Percentiles rank a stretch among this genome's conserved stretches.
phyloP scores from a whole-genome alignment of 2,797 vertebrate species.

The Harpagifer antarcticus region DNA sequence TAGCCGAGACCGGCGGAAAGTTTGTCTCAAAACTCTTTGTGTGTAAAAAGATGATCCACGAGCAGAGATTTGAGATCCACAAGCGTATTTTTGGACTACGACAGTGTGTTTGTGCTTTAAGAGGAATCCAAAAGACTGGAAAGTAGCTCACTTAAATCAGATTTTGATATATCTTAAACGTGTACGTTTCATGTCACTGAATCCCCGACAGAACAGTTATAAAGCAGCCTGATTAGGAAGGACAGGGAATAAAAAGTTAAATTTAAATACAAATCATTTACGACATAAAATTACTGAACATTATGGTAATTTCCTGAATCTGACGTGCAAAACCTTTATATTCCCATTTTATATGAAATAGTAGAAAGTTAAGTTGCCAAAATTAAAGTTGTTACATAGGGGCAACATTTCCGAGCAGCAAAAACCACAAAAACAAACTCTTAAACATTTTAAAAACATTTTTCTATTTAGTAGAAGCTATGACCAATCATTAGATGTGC shows the following conservation, averaged over 20 bases:
- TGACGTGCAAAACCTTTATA: background rate
- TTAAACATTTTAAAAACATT: background rate
- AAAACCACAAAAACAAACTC: background rate
- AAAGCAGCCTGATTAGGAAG: background rate
- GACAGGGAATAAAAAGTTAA: background rate
- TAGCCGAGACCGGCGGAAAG: too few relatives aligned
- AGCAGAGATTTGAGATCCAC: too few relatives aligned
- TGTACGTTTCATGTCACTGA: constrained; percentile 19
- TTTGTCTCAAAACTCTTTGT: too few relatives aligned
- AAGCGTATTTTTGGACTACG: too few relatives aligned
- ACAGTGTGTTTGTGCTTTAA: too few relatives aligned
- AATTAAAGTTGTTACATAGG: background rate
- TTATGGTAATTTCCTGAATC: background rate
- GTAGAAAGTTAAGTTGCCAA: background rate
- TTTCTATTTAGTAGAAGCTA: background rate
- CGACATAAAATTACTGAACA: background rate
- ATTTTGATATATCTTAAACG: background rate
- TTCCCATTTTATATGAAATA: background rate
- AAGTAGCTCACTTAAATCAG: constrained; percentile 8
- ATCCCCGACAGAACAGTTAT: background rate
- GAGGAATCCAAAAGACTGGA: too few relatives aligned
- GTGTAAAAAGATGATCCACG: too few relatives aligned
- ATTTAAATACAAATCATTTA: background rate
- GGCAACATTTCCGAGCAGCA: background rate
- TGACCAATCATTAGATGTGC: constrained; percentile 14